phyloP scores from a whole-genome alignment of 2,113 vertebrate species.

The Lagopus muta region DNA sequence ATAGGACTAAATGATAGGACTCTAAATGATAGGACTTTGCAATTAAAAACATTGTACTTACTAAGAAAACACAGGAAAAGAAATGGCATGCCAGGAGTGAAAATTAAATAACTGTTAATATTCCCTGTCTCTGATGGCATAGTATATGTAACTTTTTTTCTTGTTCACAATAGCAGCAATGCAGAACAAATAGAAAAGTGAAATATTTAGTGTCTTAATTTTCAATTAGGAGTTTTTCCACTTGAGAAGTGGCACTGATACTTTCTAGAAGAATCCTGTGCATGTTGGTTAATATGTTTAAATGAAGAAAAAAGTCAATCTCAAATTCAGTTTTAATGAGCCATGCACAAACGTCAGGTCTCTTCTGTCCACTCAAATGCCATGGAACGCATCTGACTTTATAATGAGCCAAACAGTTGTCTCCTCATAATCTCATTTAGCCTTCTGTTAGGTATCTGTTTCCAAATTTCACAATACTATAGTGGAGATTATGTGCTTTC shows the following conservation, averaged over 20 bases:
- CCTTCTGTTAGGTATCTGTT: slow-evolving; percentile 76
- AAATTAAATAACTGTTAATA: slow-evolving; percentile 12
- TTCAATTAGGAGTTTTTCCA: slow-evolving; percentile 39
- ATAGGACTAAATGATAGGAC: neutral
- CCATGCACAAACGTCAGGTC: slow-evolving; percentile 74
- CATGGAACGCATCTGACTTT: slow-evolving; percentile 78
- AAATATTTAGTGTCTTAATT: slow-evolving; percentile 15
- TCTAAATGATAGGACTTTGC: neutral
- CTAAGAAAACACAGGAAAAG: slow-evolving; percentile 12
- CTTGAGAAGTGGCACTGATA: slow-evolving; percentile 34
- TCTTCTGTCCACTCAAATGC: slow-evolving; percentile 79
- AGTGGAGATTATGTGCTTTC: slow-evolving; percentile 41
- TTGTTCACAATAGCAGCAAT: neutral
- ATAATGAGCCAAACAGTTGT: slow-evolving; percentile 79
- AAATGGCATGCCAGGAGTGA: neutral
- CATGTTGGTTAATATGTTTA: slow-evolving; percentile 69
- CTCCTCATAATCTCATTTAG: slow-evolving; percentile 74
- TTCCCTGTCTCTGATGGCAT: neutral
- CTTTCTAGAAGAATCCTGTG: slow-evolving; percentile 51
- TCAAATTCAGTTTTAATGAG: slow-evolving; percentile 77
- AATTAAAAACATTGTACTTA: neutral
- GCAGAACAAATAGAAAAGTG: slow-evolving; percentile 17
- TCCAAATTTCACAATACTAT: slow-evolving; percentile 73
- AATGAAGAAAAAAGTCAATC: slow-evolving; percentile 64
- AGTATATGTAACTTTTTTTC: neutral